Percentiles rank a stretch among this genome's conserved stretches.
Evolutionary conservation across 2,888 invertebrate species (phyloP).

Genomic region (Chironomus riparius): DNA sequence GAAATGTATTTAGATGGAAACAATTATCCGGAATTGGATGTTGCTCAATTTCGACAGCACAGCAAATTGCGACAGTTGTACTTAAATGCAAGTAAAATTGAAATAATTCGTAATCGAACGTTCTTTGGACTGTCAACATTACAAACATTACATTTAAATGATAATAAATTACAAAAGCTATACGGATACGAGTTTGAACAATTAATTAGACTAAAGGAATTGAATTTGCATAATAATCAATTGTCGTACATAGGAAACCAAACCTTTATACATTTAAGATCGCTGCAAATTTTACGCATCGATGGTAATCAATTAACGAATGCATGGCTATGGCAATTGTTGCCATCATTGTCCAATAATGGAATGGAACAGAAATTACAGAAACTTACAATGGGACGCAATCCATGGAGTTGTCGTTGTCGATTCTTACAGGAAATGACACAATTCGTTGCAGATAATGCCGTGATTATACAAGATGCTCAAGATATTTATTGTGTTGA

Average conservation of each 20-base stretch:
- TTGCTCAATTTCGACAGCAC: constrained; percentile 85
- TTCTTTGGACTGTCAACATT: constrained; percentile 79
- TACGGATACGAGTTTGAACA: constrained; percentile 85
- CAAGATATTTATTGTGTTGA: constrained; percentile 76
- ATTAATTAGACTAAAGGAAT: constrained; percentile 65
- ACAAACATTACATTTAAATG: constrained; percentile 72
- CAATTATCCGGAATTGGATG: constrained; percentile 71
- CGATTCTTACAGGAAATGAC: constrained; percentile 79
- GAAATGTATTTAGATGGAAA: constrained; percentile 89
- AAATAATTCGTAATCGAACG: constrained; percentile 80
- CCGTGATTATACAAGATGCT: constrained; percentile 69
- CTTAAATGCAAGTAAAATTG: constrained; percentile 77
- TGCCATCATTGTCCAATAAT: constrained; percentile 39
- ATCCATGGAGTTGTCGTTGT: constrained; percentile 86
- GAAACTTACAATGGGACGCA: constrained; percentile 66
- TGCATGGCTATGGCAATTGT: constrained; percentile 69
- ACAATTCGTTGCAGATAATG: constrained; percentile 73
- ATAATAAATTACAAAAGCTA: constrained; percentile 68
- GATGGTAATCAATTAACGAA: constrained; percentile 76
- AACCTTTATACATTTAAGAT: constrained; percentile 66
- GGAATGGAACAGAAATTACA: constrained; percentile 42
- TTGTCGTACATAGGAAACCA: constrained; percentile 70
- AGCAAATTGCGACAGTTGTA: constrained; percentile 81
- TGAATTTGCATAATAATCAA: constrained; percentile 78
- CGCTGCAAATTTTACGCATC: constrained; percentile 70